Base-by-base conservation (phyloP, 2,113 vertebrate species). In the Megaleporinus macrocephalus region DNA sequence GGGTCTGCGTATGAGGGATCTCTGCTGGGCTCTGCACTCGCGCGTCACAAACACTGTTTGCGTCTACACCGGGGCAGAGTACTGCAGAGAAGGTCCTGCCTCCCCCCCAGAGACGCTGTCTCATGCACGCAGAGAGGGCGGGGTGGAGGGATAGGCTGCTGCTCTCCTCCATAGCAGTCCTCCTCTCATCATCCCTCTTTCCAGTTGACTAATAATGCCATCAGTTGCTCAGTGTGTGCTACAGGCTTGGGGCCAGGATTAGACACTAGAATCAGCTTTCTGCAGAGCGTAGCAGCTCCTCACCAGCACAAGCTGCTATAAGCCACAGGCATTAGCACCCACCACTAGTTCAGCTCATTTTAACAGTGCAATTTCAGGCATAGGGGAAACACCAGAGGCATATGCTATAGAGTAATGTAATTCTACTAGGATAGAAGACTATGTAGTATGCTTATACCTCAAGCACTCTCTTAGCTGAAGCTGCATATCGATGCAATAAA, bases 201-300 rank as follows among this genome's bases (percentile, higher is more conserved):
- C 36, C 24, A 72, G 36, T 7, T 22, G 47, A 72, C 12, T 72
- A 72, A 70, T 70, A 79, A 61, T 62, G 55, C 16, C 24, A 80
- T 72, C 69, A 47, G 53, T 41, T 62, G 24, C 55, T 72, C 53
- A 79, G 41, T 47, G 33, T 27, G 41, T 62, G 78, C 55, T 72
- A 62, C 62, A 80, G 41, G 26, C 78, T 59, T 59, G 78, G 13
- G 44, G 41, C 26, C 13, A 72, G 33, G 70, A 80, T 71, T 29
- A 62, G 26, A 41, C 33, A 36, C 24, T 15, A 44, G n/a, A 70
- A 70, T 70, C 20, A 44, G 66, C 66, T 41, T 70, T 70, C 36
- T n/a, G 15, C 30, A 68, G 65, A 7, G 33, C 10, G 33, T 10
- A 20, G 65, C 16, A 22, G 30, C 33, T 22, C 33, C n/a, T 33